Conservation (phyloP, 2,797 vertebrate species). For the Lacerta viridis region DNA sequence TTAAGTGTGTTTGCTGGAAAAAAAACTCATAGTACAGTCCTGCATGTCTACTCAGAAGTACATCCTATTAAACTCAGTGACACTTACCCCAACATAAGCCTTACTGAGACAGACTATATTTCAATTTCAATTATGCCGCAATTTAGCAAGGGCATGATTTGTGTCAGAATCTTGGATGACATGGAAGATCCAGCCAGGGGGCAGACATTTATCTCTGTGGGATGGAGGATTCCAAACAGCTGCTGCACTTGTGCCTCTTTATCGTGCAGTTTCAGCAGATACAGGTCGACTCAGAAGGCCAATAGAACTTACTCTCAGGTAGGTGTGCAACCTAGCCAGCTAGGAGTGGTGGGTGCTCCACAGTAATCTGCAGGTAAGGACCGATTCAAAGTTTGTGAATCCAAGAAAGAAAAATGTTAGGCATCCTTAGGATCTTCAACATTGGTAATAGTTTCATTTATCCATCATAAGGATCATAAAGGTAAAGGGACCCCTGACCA, state of each 20-base stretch:
- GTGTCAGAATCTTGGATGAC: background rate
- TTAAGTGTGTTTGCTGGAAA: slow-evolving; percentile 24
- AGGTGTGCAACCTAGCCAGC: background rate
- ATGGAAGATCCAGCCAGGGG: no score
- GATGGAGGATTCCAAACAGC: background rate
- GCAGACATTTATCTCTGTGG: background rate
- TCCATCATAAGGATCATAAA: background rate
- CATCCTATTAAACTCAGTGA: background rate
- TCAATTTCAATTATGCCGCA: background rate
- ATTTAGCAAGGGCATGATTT: slow-evolving; percentile 5
- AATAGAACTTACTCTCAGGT: background rate
- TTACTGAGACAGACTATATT: background rate
- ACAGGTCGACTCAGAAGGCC: background rate
- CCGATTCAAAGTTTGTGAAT: background rate
- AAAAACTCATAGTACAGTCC: background rate
- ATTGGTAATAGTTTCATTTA: background rate
- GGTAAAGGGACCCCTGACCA: no score
- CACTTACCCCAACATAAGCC: background rate
- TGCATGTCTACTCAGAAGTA: background rate
- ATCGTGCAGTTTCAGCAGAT: background rate
- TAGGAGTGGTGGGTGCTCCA: no score
- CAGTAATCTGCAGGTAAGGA: no score
- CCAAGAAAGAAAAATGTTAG: background rate
- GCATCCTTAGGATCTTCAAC: background rate
- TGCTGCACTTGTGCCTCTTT: background rate